phyloP scores from a whole-genome alignment of 2,113 vertebrate species.

The Rattus rattus region DNA sequence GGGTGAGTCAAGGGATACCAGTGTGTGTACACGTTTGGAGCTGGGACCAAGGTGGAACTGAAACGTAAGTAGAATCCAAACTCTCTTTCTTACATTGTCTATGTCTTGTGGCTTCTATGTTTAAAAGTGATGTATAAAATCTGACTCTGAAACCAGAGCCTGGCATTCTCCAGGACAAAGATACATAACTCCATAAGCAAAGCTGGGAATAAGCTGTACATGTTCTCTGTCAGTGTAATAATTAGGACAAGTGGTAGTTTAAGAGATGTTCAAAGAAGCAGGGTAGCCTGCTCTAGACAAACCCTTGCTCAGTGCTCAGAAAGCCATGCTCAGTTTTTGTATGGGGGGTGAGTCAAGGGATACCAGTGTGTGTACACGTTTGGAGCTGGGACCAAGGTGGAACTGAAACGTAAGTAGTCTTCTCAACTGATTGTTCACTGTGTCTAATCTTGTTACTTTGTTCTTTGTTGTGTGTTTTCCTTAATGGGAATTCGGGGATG shows the following conservation, averaged over 20 bases:
- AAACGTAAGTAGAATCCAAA: constrained; percentile 70
- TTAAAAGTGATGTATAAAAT: not conserved
- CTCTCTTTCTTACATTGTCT: not conserved
- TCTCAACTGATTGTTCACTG: constrained; percentile 19
- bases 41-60: constrained; percentile 52
- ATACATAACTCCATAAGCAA: not conserved
- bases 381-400: constrained; percentile 9
- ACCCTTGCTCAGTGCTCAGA: not conserved
- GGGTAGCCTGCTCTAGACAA: not conserved
- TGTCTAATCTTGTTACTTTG: not conserved
- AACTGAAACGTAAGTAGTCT: constrained; percentile 70
- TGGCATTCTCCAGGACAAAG: not conserved
- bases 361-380: constrained; percentile 70
- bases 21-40: constrained; percentile 66
- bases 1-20: not conserved
- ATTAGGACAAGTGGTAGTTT: not conserved
- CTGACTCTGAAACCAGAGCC: not conserved
- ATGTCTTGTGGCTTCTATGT: not conserved
- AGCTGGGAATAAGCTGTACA: not conserved
- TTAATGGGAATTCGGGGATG: not conserved
- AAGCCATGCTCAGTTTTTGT: constrained; percentile 70
- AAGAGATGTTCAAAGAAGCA: not conserved
- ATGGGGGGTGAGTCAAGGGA: not conserved
- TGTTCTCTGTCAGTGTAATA: constrained; percentile 5
- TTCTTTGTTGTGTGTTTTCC: not conserved